Evolutionary conservation across 2,113 vertebrate genomes (phyloP).

Genomic region (Oncorhynchus masou): DNA sequence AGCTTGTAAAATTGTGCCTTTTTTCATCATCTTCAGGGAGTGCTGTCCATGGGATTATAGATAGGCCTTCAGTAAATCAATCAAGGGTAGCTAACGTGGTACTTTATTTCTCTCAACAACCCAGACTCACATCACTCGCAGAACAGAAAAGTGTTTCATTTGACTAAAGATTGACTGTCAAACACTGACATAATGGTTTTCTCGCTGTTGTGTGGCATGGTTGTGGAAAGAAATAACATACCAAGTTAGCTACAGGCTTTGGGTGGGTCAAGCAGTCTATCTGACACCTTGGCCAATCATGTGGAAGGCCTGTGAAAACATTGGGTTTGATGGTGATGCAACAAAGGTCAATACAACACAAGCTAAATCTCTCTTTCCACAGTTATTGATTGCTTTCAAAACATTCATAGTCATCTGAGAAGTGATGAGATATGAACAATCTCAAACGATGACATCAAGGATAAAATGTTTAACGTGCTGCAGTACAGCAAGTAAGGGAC

Average conservation of each 20-base stretch:
- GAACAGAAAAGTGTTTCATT: no score
- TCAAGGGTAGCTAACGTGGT: background rate
- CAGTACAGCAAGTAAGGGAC: conserved; percentile 9
- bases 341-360: background rate
- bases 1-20: background rate
- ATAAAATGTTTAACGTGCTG: conserved; percentile 23
- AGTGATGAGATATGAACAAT: background rate
- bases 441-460: conserved; percentile 7
- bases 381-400: background rate
- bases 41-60: background rate
- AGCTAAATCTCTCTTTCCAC: background rate
- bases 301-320: conserved; percentile 1
- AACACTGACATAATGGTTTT: no score
- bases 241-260: no score
- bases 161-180: no score
- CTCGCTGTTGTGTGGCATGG: no score
- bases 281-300: background rate
- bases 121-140: no score
- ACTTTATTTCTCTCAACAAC: no score
- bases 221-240: no score
- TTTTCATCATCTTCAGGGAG: background rate
- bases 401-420: background rate
- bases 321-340: background rate
- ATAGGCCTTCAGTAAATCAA: background rate
- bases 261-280: background rate